Evolutionary conservation across 1,140 invertebrate genomes (phyloP), one percentile per base, ranked within the genome.

Genomic region (Diachasma alloeum): DNA sequence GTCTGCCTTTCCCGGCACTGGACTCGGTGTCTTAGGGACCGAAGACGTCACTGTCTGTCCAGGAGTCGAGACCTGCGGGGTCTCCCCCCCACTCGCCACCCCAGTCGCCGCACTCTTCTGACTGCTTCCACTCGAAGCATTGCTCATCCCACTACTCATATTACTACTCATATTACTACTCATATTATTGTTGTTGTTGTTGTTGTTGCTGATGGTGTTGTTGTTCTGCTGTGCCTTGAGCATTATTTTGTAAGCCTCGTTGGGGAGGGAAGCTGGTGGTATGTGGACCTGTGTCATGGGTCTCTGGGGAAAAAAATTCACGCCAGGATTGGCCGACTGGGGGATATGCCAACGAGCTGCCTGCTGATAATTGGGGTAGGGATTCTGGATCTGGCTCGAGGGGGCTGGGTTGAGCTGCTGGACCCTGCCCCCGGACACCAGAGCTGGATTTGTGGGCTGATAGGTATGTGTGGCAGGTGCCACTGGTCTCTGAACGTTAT

Each of bases 1-100:
- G 17, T 91, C 90, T 0, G 79, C 71, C 78, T 90, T 90, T 0
- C 86, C 87, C 46, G 80, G 76, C 15, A 86, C 81, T 36, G 94
- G 94, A 88, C 94, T 95, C 74, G 95, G 95, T 56, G 94, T 95
- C 90, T 95, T 95, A 73, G 94, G 94, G 87, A 94, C 94, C 66
- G 94, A 95, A 44, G 94, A 95, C 68, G 94, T 94, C 71, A 95
- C 48, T 1, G 93, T 79, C 24, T 87, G 87, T 44, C 83, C 86
- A 24, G 80, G 76, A 1, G 19, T 26, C 8, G 80, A 79, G 2
- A 75, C 68, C 8, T 78, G 79, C 2, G 79, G 69, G 13, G 76
- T 67, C 42, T 75, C 76, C 36, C 84, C 82, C 36, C 84, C 82
- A 10, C 76, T 68, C 13, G 9, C 75, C 15, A 67, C 68, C 22